These are phyloP conservation scores for Tetanocera ferruginea DNA, from an alignment of 2,888 invertebrate genomes.

Conservation along the genomic window DNA sequence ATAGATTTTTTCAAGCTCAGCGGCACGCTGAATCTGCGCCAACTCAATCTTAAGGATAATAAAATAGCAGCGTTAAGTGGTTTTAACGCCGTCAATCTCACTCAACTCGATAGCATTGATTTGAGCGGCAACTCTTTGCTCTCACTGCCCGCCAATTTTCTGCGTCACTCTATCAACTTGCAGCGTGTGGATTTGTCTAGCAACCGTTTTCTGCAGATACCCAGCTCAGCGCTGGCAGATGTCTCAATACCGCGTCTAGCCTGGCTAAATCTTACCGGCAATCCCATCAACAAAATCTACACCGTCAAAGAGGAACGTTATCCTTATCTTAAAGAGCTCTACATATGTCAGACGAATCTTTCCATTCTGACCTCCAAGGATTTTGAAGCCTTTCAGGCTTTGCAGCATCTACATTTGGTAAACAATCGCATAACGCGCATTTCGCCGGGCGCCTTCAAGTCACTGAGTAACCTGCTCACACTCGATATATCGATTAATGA, in stretches of 20 bases:
- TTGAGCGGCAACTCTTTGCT: slow-evolving; percentile 82
- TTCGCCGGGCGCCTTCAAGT: slow-evolving; percentile 87
- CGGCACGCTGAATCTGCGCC: slow-evolving; percentile 80
- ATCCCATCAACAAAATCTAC: slow-evolving; percentile 82
- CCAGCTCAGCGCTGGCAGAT: slow-evolving; percentile 80
- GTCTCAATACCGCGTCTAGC: slow-evolving; percentile 80
- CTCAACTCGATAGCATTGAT: slow-evolving; percentile 81
- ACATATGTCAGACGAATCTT: slow-evolving; percentile 84
- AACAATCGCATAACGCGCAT: slow-evolving; percentile 83
- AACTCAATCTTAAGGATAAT: slow-evolving; percentile 82
- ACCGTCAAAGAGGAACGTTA: slow-evolving; percentile 79
- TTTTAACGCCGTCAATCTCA: slow-evolving; percentile 82
- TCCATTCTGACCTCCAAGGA: slow-evolving; percentile 87
- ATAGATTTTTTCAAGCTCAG: slow-evolving; percentile 84
- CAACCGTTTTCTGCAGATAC: slow-evolving; percentile 85
- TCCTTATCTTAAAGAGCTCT: slow-evolving; percentile 84
- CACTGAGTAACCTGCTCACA: slow-evolving; percentile 80
- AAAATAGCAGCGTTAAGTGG: slow-evolving; percentile 81
- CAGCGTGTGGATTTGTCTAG: slow-evolving; percentile 83
- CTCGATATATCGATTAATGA: slow-evolving; percentile 87
- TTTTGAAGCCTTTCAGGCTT: slow-evolving; percentile 84
- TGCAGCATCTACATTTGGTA: slow-evolving; percentile 81
- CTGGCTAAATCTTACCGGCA: slow-evolving; percentile 86
- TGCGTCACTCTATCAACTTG: slow-evolving; percentile 79
- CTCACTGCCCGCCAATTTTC: slow-evolving; percentile 85